Conservation (phyloP, 2,888 invertebrate species). For the Neria commutata region DNA sequence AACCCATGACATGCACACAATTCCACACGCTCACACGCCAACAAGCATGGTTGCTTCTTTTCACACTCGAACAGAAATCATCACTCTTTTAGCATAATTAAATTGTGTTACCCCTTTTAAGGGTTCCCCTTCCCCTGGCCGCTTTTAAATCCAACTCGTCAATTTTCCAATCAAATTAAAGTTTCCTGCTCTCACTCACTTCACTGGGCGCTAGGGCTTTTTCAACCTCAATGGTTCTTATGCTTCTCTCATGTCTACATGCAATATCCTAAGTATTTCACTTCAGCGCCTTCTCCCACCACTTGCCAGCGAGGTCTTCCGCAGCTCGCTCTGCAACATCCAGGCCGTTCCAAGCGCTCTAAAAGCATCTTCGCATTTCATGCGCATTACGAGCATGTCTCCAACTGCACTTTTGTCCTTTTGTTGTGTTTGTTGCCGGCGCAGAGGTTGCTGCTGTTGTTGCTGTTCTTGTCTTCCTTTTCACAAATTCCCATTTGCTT, state of each 20-base stretch:
- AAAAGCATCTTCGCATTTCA: slow-evolving; percentile 1
- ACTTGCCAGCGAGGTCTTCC: background rate
- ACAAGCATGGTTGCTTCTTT: no score
- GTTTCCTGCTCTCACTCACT: background rate
- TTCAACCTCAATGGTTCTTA: background rate
- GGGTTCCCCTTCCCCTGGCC: no score
- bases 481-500: slow-evolving; percentile 52
- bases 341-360: no score
- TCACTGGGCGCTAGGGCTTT: background rate
- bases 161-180: slow-evolving; percentile 2
- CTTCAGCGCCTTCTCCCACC: background rate
- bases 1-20: no score
- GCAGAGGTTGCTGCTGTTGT: background rate
- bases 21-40: no score
- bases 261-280: slow-evolving; percentile 5
- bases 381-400: slow-evolving; percentile 5
- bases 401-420: slow-evolving; percentile 14
- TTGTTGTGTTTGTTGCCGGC: slow-evolving; percentile 15
- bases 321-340: background rate
- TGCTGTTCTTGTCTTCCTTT: slow-evolving; percentile 18
- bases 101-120: no score
- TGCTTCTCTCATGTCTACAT: background rate
- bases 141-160: background rate
- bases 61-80: no score
- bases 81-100: no score